phyloP scores from a whole-genome alignment of 2,888 invertebrate species.

The Synergus laeviventris region DNA sequence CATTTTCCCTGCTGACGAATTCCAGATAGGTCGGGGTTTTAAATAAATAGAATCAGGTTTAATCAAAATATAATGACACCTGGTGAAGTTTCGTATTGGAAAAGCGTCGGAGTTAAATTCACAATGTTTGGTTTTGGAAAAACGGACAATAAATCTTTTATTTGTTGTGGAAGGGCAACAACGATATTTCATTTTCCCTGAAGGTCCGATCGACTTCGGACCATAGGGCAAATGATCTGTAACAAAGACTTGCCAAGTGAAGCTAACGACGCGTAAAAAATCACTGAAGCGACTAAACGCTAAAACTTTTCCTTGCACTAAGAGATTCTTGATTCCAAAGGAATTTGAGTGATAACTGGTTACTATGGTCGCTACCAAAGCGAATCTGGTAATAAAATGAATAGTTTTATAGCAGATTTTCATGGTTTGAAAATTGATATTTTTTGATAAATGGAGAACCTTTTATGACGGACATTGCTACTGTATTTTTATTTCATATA shows the following conservation, averaged over 20 bases:
- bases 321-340: not conserved
- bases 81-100: not conserved
- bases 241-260: conserved; percentile 34
- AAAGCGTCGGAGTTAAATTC: conserved; percentile 6
- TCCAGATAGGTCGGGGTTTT: no score
- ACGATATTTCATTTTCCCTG: conserved; percentile 22
- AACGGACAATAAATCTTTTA: not conserved
- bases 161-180: not conserved
- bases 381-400: no score
- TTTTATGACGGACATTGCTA: not conserved
- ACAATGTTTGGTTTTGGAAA: not conserved
- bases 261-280: conserved; percentile 37
- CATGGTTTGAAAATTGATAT: not conserved
- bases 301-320: conserved; percentile 15
- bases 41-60: no score
- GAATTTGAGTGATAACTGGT: conserved; percentile 15
- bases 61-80: no score
- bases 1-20: no score
- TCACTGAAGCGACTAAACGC: conserved; percentile 36
- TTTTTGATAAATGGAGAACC: not conserved
- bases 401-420: conserved; percentile 18
- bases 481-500: not conserved
- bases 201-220: conserved; percentile 22
- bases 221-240: conserved; percentile 24
- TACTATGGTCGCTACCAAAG: conserved; percentile 23